Evolutionary conservation across 2,888 invertebrate species (phyloP).

Genomic region (Iselma pallidipennis): DNA sequence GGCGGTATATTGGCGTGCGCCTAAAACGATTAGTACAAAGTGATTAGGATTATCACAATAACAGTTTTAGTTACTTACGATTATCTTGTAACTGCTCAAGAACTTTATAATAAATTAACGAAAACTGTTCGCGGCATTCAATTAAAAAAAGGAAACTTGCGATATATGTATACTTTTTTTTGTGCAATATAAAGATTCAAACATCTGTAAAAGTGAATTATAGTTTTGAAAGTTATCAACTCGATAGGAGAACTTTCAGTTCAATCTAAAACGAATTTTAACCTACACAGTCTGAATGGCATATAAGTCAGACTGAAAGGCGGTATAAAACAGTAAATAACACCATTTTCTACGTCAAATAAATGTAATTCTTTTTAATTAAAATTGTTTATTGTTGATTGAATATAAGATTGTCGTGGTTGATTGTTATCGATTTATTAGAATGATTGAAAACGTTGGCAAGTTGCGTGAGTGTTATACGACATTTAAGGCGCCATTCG

Average conservation of each 20-base stretch:
- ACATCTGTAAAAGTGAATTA: constrained; percentile 12
- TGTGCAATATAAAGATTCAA: neutral
- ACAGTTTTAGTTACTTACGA: constrained; percentile 12
- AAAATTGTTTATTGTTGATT: neutral
- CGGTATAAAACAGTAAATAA: neutral
- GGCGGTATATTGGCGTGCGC: constrained; percentile 24
- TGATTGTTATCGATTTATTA: neutral
- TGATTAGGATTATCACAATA: constrained; percentile 21
- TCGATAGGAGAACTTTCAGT: constrained; percentile 27
- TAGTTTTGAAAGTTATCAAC: constrained; percentile 17
- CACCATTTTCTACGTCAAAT: neutral
- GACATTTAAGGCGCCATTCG: constrained; percentile 17
- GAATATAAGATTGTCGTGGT: neutral
- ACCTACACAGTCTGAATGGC: constrained; percentile 28
- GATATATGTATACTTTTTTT: neutral
- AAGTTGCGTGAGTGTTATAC: constrained; percentile 2
- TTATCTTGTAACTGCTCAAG: constrained; percentile 5
- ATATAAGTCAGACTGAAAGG: constrained; percentile 1
- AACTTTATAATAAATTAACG: neutral
- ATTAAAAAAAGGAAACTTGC: neutral
- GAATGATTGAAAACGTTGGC: neutral
- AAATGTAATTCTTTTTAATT: neutral
- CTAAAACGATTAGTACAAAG: constrained; percentile 25
- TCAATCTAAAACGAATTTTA: constrained; percentile 33
- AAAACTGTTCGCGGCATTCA: neutral